Conservation (phyloP, 92 coral and sea anemone species). For the Paramuricea clavata region DNA sequence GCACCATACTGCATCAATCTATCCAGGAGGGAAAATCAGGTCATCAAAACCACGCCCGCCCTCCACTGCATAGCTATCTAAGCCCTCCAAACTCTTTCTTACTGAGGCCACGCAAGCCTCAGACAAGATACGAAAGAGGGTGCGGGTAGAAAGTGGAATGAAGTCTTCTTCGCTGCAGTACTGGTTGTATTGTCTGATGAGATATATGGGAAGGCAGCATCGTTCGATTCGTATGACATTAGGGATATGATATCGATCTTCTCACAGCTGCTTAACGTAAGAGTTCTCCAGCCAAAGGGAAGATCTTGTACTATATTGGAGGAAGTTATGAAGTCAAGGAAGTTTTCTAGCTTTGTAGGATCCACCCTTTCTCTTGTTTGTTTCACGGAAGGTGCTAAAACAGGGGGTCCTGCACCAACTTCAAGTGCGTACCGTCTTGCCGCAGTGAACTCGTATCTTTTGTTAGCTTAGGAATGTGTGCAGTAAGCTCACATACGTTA, state of each 20-base stretch:
- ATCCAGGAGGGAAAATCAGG: conserved; percentile 18
- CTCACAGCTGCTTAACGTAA: conserved; percentile 23
- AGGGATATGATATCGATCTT: conserved; percentile 63
- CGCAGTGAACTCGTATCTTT: no score
- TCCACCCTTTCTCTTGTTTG: conserved; percentile 51
- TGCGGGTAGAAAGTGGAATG: conserved; percentile 54
- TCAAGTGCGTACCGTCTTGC: no score
- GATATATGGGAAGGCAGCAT: not conserved
- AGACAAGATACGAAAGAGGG: conserved; percentile 59
- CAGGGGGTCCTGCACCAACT: no score
- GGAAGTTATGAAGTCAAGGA: conserved; percentile 60
- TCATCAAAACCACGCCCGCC: conserved; percentile 55
- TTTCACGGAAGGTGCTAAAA: conserved; percentile 14
- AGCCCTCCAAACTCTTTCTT: conserved; percentile 63
- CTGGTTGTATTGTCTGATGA: conserved; percentile 49
- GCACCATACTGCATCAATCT: conserved; percentile 41
- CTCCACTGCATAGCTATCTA: conserved; percentile 54
- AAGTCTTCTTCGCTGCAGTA: conserved; percentile 56
- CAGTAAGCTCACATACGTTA: no score
- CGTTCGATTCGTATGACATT: conserved; percentile 62
- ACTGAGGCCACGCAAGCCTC: conserved; percentile 57
- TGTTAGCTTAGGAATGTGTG: no score
- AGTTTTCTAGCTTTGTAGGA: conserved; percentile 55
- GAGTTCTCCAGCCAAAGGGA: conserved; percentile 63
- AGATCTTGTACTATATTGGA: conserved; percentile 61